Evolutionary conservation across 2,797 vertebrate genomes (phyloP), one percentile per base, ranked within the genome.

Genomic region (Spinus olivaceus): DNA sequence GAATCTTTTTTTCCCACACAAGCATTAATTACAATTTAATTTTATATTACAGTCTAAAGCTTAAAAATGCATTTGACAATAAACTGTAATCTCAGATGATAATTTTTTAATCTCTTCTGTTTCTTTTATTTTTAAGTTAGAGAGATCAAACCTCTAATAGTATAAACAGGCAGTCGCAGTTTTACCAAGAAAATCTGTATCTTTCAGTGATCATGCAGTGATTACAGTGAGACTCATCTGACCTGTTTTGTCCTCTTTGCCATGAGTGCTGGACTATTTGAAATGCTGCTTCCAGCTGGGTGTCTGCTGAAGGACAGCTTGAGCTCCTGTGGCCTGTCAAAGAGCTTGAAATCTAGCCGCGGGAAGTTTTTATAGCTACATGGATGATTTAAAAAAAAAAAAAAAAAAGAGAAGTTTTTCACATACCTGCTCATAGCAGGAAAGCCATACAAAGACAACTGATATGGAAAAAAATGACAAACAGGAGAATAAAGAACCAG

Each of bases 241-340:
- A 99, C 99, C 99, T 99, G 99, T 96, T 99, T 99, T 19, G 99
- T 99, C 97, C 99, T 99, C 96, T 99, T 99, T 67, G 99, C 99
- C 98, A 99, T 98, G 21, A 99, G 98, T 10, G 99, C 99, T 49
- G 99, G 99, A 95, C 99, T 99, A 96, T 98, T 99, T 97, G 98
- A 98, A 95, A 98, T 96, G 95, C 97, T 98, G 94, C 97, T 98
- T 77, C 98, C 98, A 50, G 98, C 96, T 72, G 98, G 92, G 72
- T 98, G 98, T 96, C 97, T 98, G 97, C 97, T 98, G 66, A 99
- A 98, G 6, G 98, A 98, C 2, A 98, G 98, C 73, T 97, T 98
- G 65, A 98, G 96, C 84, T 98, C 98, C 95, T 97, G 98, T 7
- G 99, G 99, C 91, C 98, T 98, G 97, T 99, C 99, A 96, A 99